These are phyloP conservation scores for Xiphophorus maculatus DNA, from an alignment of 2,113 vertebrate species.

Conservation along the genomic window DNA sequence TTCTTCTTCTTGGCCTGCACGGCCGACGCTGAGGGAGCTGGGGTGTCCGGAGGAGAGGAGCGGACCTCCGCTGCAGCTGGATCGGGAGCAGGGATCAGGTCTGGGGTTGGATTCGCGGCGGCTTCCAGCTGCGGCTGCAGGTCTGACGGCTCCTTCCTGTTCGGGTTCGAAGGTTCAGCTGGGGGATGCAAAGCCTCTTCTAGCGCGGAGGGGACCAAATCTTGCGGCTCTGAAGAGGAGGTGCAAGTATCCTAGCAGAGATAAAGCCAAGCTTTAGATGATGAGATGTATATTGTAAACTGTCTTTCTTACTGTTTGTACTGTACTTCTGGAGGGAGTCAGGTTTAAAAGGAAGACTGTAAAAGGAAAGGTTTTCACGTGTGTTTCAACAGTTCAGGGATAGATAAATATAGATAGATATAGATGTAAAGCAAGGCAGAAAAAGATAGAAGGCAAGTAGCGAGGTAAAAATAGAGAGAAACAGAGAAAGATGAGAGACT, in stretches of 20 bases:
- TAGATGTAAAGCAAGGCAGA: too few species aligned
- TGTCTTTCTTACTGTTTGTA: neutral
- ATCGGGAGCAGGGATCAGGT: neutral
- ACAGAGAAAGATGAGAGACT: too few species aligned
- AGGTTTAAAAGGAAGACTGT: neutral
- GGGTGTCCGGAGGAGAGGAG: slow-evolving; percentile 38
- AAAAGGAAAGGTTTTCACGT: neutral
- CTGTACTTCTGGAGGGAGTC: neutral
- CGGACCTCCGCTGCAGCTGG: slow-evolving; percentile 17
- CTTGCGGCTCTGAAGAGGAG: slow-evolving; percentile 45
- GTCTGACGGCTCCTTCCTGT: slow-evolving; percentile 13
- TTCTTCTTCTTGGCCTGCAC: slow-evolving; percentile 84
- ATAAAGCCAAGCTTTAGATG: slow-evolving; percentile 7
- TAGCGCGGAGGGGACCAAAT: slow-evolving; percentile 43
- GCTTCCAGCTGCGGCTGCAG: slow-evolving; percentile 4
- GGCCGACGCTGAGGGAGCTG: slow-evolving; percentile 46
- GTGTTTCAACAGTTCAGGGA: neutral
- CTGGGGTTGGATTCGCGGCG: slow-evolving; percentile 2
- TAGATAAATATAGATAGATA: too few species aligned
- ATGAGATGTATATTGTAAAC: neutral
- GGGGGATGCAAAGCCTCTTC: slow-evolving; percentile 14
- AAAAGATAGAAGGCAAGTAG: too few species aligned
- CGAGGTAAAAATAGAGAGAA: too few species aligned
- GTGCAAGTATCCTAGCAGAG: slow-evolving; percentile 64
- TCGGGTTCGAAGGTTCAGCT: slow-evolving; percentile 16